Conservation (phyloP, 2,888 invertebrate genomes). For the Laothoe populi region DNA sequence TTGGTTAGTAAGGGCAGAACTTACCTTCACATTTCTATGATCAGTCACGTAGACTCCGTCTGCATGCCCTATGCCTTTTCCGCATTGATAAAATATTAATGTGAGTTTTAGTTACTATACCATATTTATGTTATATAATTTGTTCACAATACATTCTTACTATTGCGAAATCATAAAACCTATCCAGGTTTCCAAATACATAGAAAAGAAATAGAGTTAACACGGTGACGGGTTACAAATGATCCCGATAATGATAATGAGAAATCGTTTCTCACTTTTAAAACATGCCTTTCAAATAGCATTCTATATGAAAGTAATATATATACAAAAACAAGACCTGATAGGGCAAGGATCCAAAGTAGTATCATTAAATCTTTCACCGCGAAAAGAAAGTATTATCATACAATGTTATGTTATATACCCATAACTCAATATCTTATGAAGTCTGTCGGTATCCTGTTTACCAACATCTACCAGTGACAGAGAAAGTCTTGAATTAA, state of each 20-base stretch:
- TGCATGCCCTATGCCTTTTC: not conserved
- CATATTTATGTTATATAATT: not conserved
- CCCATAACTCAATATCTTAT: constrained; percentile 6
- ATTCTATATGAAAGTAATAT: no score
- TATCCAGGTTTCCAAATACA: no score
- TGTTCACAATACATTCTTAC: not conserved
- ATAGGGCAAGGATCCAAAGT: no score
- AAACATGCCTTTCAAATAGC: not conserved
- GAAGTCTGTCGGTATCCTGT: constrained; percentile 4
- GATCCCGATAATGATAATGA: no score
- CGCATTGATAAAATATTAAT: not conserved
- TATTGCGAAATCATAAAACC: not conserved
- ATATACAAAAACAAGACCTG: no score
- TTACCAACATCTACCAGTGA: not conserved
- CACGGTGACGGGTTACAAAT: no score
- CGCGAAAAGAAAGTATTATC: no score
- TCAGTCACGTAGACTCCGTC: not conserved
- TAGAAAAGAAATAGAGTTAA: no score
- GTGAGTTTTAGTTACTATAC: not conserved
- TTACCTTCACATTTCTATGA: not conserved
- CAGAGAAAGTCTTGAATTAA: constrained; percentile 16
- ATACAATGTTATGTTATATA: not conserved
- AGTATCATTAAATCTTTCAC: no score
- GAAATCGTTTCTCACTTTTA: no score
- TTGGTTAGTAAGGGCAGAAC: not conserved